Conservation (phyloP, 1,140 invertebrate genomes). For the Neotoxoptera formosana region DNA sequence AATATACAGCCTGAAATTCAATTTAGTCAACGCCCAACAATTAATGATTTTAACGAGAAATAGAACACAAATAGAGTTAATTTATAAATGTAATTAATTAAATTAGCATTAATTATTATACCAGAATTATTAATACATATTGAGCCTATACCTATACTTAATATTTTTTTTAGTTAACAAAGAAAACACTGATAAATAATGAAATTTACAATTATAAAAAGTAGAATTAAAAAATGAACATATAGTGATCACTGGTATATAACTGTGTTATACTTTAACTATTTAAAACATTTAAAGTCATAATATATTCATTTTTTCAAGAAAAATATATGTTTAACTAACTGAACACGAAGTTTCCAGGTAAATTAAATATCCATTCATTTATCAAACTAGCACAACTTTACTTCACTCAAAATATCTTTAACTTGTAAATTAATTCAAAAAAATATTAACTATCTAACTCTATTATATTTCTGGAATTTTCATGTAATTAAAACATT, state of each 20-base stretch:
- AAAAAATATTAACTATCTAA: background rate
- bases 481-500: background rate
- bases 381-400: background rate
- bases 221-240: background rate
- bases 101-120: background rate
- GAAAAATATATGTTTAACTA: background rate
- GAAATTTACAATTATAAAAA: background rate
- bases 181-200: background rate
- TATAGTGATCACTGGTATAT: background rate
- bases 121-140: background rate
- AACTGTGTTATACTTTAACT: background rate
- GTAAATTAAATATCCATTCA: background rate
- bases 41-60: background rate
- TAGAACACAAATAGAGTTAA: background rate
- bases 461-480: background rate
- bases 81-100: background rate
- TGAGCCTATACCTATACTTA: too few species aligned
- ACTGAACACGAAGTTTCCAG: background rate
- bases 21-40: background rate
- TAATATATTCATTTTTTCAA: background rate
- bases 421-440: background rate
- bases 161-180: background rate
- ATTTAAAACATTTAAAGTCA: background rate
- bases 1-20: background rate
- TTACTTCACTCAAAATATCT: background rate